Evolutionary conservation across 1,140 invertebrate species (phyloP), one percentile per base, ranked within the genome.

Genomic region (Charaxes varanes): DNA sequence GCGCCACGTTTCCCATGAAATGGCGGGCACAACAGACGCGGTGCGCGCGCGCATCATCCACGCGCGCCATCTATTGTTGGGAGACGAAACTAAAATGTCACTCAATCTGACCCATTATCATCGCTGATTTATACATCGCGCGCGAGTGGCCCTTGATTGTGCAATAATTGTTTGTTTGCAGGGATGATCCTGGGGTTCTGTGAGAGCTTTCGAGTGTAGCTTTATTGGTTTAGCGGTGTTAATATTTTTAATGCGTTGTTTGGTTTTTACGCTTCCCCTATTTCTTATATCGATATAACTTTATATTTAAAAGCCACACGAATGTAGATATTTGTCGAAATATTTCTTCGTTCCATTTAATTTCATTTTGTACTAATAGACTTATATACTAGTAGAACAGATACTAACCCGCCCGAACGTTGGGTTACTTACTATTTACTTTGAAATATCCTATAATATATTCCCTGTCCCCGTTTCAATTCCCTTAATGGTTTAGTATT

Each of bases 131-230:
- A 82, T 79, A 69, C 53, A 62, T 53, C 53, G 47, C 61, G 64
- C 62, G 45, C 61, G 76, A 77, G 64, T 69, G 62, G 57, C 41
- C 45, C 48, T 62, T 70, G 74, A 79, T 79, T 79, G 73, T 78
- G 43, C 52, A 67, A 73, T 77, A 78, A 82, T 79, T 78, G 68
- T 79, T 82, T 82, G 74, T 82, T 82, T 82, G 57, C 57, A 50
- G 53, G 49, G 48, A 55, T 67, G 49, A 60, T 57, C 44, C 50
- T 56, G 59, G 62, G 72, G 69, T 62, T 62, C 36, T 54, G 60
- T 59, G 58, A 62, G 67, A 65, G 51, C 45, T 52, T 45, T 49
- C 36, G 42, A 48, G 41, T 62, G 59, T 65, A 52, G 43, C 48
- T 54, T 73, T 77, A 70, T 77, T 72, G 62, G 62, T 48, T 78